Evolutionary conservation across 2,888 invertebrate species (phyloP).

Genomic region (Copidosoma aretas): DNA sequence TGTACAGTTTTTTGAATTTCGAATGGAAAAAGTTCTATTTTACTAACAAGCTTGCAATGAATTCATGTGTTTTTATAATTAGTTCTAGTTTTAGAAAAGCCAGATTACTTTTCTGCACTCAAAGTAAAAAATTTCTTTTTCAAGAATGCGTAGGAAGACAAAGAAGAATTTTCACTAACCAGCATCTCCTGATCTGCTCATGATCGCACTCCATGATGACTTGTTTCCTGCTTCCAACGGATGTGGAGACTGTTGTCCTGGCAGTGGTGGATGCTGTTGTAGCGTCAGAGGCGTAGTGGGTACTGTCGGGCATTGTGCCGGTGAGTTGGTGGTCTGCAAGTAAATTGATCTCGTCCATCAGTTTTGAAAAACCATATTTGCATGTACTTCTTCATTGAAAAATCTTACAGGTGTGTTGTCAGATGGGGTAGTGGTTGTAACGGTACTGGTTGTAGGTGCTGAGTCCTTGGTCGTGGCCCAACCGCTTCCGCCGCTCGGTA

Average conservation of each 20-base stretch:
- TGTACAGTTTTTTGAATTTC: too few relatives aligned
- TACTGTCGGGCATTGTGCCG: slow-evolving; percentile 58
- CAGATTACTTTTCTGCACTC: slow-evolving; percentile 9
- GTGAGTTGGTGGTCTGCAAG: slow-evolving; percentile 56
- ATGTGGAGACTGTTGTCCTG: slow-evolving; percentile 58
- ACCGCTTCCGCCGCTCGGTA: slow-evolving; percentile 81
- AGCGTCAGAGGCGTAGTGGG: slow-evolving; percentile 52
- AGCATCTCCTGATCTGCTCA: slow-evolving; percentile 61
- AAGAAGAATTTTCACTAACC: slow-evolving; percentile 43
- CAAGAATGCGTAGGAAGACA: too few relatives aligned
- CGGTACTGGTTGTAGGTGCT: slow-evolving; percentile 61
- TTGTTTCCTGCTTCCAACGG: slow-evolving; percentile 58
- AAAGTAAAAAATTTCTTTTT: slow-evolving; percentile 21
- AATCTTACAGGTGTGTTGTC: slow-evolving; percentile 55
- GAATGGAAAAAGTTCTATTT: too few relatives aligned
- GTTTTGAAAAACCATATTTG: too few relatives aligned
- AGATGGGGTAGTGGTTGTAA: slow-evolving; percentile 56
- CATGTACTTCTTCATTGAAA: too few relatives aligned
- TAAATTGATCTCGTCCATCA: background rate
- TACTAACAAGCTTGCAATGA: too few relatives aligned
- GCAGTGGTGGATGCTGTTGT: slow-evolving; percentile 55
- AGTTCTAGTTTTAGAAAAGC: too few relatives aligned
- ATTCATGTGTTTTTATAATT: too few relatives aligned
- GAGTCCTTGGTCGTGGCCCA: slow-evolving; percentile 73
- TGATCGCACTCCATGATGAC: slow-evolving; percentile 62